These are phyloP conservation scores for Paralichthys olivaceus DNA, from an alignment of 2,113 vertebrate genomes.

Conservation along the genomic window DNA sequence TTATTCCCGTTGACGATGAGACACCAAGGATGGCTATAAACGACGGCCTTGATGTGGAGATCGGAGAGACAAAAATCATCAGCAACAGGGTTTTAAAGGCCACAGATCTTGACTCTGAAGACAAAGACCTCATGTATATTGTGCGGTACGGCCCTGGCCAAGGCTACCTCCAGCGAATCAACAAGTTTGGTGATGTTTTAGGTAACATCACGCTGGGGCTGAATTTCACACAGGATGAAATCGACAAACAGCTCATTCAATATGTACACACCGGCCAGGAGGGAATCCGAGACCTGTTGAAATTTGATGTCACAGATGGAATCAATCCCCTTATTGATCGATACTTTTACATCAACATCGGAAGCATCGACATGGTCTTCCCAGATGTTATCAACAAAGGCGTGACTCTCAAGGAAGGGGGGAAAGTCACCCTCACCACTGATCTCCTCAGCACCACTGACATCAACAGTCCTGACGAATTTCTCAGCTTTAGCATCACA, in stretches of 20 bases:
- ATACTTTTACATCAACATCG: slow-evolving; percentile 94
- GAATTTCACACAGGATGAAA: slow-evolving; percentile 95
- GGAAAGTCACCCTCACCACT: slow-evolving; percentile 93
- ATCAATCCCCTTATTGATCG: slow-evolving; percentile 94
- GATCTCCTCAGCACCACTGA: slow-evolving; percentile 96
- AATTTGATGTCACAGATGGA: slow-evolving; percentile 96
- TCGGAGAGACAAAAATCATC: slow-evolving; percentile 90
- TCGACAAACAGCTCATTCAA: slow-evolving; percentile 89
- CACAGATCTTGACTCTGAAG: slow-evolving; percentile 95
- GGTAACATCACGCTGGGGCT: slow-evolving; percentile 91
- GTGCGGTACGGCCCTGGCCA: slow-evolving; percentile 89
- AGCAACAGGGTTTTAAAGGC: slow-evolving; percentile 89
- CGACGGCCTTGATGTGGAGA: slow-evolving; percentile 92
- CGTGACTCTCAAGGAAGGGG: slow-evolving; percentile 95
- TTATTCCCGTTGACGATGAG: slow-evolving; percentile 94
- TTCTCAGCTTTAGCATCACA: slow-evolving; percentile 93
- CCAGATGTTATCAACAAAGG: slow-evolving; percentile 96
- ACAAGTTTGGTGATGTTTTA: slow-evolving; percentile 77
- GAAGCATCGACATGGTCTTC: slow-evolving; percentile 91
- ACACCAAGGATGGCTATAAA: slow-evolving; percentile 95
- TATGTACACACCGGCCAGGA: slow-evolving; percentile 91
- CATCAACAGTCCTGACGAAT: slow-evolving; percentile 96
- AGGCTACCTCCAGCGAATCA: slow-evolving; percentile 86
- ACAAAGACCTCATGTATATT: slow-evolving; percentile 88
- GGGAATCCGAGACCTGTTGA: slow-evolving; percentile 92